Evolutionary conservation across 1,140 invertebrate species (phyloP), one percentile per base, ranked within the genome.

Genomic region (Cotesia vestalis): DNA sequence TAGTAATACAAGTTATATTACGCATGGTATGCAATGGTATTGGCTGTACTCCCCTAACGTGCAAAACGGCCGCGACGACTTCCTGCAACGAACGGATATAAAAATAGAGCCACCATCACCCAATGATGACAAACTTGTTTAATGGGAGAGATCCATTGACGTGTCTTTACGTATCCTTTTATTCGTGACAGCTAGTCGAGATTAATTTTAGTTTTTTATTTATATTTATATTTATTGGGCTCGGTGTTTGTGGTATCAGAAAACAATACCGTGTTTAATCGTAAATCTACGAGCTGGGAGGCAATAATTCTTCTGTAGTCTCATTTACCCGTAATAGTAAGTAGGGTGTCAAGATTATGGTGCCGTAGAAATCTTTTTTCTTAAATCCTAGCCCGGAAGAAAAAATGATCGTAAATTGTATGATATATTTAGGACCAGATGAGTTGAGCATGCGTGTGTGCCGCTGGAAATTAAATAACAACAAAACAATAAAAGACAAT

Each of bases 1-100:
- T 27, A 27, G 27, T 27, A 27, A 27, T 27, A 27, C 27, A 27
- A 27, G 27, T 27, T 27, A 3, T 27, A 27, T 27, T 27, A 27
- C 27, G 53, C 12, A 57, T 6, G n/a, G 53, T 17, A 20, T 17
- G 53, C 53, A 17, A 57, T 20, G 53, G 12, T 12, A 27, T 66
- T 69, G n/a, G 36, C 51, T 1, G 27, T 27, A 27, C 27, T 72
- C 70, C 55, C 71, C 71, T 72, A 66, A 59, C 59, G 70, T 36
- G 62, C 70, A 72, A 72, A 46, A 76, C 78, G 77, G 79, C 83
- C 79, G 76, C 77, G 78, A 78, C 81, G 80, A 85, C 85, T 86
- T 86, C 85, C 85, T 86, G 83, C 82, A 82, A 20, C 77, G 81
- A 83, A 80, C 85, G 85, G 84, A 86, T 86, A 86, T 86, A 86